Conservation (phyloP, 2,888 invertebrate genomes). For the Lamellibrachia satsuma region DNA sequence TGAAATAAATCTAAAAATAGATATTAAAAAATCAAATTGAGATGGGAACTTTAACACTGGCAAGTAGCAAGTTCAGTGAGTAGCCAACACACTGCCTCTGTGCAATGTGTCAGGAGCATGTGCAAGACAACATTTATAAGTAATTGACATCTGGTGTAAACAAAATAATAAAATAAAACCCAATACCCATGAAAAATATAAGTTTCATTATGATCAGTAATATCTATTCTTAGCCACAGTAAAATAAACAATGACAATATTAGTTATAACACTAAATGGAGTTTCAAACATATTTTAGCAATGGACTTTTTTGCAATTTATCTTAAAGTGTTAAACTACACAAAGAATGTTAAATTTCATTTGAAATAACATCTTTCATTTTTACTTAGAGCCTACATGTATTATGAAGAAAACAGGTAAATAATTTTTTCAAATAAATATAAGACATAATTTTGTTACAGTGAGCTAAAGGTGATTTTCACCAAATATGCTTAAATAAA, state of each 20-base stretch:
- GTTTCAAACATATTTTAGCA: background rate
- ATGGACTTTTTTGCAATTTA: background rate
- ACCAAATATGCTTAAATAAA: background rate
- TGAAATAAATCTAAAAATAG: too few species aligned
- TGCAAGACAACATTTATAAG: too few species aligned
- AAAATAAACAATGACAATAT: background rate
- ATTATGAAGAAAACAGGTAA: too few species aligned
- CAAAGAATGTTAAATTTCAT: background rate
- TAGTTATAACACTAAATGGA: background rate
- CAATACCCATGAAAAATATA: background rate
- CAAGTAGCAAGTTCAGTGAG: too few species aligned
- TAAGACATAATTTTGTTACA: background rate
- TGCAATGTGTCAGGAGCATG: too few species aligned
- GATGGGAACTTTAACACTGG: too few species aligned
- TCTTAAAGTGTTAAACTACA: background rate
- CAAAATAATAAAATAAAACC: background rate
- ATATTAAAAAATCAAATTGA: too few species aligned
- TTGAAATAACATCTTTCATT: too few species aligned
- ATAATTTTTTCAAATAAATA: too few species aligned
- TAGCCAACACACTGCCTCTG: too few species aligned
- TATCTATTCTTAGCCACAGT: background rate
- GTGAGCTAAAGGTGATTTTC: background rate
- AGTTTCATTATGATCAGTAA: too few species aligned
- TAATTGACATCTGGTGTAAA: background rate
- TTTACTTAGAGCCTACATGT: too few species aligned